Percentiles rank a stretch among this genome's conserved stretches.
Evolutionary conservation across 2,113 vertebrate genomes (phyloP).

Genomic region (Parus major): DNA sequence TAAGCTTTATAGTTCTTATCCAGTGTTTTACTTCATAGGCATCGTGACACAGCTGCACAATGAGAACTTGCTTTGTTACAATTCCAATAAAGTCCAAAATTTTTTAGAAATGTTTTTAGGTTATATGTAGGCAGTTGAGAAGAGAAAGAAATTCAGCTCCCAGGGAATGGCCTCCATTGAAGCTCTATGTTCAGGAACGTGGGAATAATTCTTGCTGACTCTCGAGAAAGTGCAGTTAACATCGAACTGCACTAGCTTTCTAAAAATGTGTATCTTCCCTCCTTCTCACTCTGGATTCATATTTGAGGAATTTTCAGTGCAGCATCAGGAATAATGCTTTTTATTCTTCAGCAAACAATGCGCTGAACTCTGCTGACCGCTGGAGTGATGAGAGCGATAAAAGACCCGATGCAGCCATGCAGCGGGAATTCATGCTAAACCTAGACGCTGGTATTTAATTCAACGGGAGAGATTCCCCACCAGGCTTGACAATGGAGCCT

Average conservation of each 20-base stretch:
- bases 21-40: neutral
- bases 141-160: neutral
- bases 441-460: conserved; percentile 71
- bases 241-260: neutral
- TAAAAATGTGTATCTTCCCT: neutral
- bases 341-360: conserved; percentile 76
- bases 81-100: neutral
- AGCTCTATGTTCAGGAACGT: neutral
- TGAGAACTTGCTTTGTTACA: neutral
- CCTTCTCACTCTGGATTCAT: neutral
- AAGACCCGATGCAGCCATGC: conserved; percentile 75
- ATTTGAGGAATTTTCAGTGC: neutral
- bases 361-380: conserved; percentile 79
- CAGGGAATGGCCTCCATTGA: neutral
- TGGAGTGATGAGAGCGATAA: conserved; percentile 74
- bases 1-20: neutral
- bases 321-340: conserved; percentile 13
- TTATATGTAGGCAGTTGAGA: neutral
- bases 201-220: neutral
- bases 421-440: conserved; percentile 70
- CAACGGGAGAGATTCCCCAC: conserved; percentile 76
- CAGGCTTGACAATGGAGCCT: conserved; percentile 73
- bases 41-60: neutral
- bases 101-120: neutral
- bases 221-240: neutral